Percentiles rank a stretch among this genome's conserved stretches.
Conservation (phyloP, 2,113 vertebrate genomes). For the Trogon melanurus region DNA sequence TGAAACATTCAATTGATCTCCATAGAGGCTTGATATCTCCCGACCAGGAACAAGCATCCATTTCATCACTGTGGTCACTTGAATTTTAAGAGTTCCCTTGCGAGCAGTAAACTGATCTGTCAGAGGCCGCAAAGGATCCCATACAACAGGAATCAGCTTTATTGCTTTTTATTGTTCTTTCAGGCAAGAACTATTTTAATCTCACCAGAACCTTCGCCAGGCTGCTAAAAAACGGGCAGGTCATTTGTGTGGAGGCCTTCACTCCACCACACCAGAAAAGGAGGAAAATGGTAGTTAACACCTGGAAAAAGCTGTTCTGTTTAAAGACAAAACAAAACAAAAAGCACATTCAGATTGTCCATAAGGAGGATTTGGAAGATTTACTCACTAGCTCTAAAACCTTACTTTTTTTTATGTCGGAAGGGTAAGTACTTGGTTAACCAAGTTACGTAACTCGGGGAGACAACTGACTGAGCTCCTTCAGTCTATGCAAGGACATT, state of each 20-base stretch:
- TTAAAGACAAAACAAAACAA: background rate
- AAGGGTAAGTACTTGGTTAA: background rate
- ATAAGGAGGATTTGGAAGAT: background rate
- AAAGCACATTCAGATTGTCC: background rate
- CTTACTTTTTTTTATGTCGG: background rate
- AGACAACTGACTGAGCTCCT: background rate
- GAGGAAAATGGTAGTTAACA: background rate
- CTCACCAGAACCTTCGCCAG: background rate
- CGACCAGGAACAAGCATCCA: background rate
- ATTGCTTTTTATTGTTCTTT: slow-evolving; percentile 32
- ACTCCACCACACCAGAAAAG: background rate
- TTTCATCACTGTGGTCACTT: background rate
- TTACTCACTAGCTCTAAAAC: background rate
- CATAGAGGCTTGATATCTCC: background rate
- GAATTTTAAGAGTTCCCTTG: background rate
- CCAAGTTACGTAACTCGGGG: background rate
- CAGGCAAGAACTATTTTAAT: slow-evolving; percentile 15
- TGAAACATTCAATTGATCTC: background rate
- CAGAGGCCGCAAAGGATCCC: background rate
- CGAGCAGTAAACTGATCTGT: background rate
- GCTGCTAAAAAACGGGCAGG: background rate
- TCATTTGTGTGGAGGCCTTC: background rate
- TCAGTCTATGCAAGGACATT: background rate
- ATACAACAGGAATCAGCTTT: slow-evolving; percentile 12
- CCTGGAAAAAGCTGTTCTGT: background rate